Conservation (phyloP, 2,113 vertebrate genomes). For the Tychaedon coryphoeus region DNA sequence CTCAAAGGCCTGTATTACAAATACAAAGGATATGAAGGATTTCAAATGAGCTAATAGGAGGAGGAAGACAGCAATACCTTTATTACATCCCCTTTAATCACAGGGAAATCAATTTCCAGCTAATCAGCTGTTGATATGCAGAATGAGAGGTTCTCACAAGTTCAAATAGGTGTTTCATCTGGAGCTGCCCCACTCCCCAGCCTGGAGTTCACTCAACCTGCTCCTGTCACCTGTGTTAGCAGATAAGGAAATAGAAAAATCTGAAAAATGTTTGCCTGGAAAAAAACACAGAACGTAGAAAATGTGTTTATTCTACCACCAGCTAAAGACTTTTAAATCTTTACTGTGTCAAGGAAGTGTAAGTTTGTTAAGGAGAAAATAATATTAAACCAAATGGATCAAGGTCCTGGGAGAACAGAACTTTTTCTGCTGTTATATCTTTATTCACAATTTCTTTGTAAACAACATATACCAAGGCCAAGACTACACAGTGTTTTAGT, state of each 20-base stretch:
- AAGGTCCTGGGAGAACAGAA: background rate
- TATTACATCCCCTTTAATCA: constrained; percentile 19
- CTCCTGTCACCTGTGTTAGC: background rate
- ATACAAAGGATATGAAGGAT: background rate
- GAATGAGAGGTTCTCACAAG: background rate
- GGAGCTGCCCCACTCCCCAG: background rate
- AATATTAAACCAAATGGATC: background rate
- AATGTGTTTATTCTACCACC: background rate
- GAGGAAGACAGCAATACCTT: background rate
- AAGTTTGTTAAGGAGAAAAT: background rate
- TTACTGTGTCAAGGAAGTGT: background rate
- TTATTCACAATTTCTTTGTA: background rate
- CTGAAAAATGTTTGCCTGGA: background rate
- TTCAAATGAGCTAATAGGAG: background rate
- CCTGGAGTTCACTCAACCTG: background rate
- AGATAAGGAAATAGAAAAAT: background rate
- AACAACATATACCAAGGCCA: fast-evolving
- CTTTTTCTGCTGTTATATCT: background rate
- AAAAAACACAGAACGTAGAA: background rate
- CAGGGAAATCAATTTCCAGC: background rate
- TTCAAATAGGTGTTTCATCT: background rate
- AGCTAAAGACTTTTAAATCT: background rate
- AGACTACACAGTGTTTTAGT: background rate
- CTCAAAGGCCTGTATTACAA: background rate
- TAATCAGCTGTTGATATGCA: background rate